Evolutionary conservation across 30 jellyfish, hydroid and myxozoan species (phyloP).

Genomic region (Hydractinia symbiolongicarpus): DNA sequence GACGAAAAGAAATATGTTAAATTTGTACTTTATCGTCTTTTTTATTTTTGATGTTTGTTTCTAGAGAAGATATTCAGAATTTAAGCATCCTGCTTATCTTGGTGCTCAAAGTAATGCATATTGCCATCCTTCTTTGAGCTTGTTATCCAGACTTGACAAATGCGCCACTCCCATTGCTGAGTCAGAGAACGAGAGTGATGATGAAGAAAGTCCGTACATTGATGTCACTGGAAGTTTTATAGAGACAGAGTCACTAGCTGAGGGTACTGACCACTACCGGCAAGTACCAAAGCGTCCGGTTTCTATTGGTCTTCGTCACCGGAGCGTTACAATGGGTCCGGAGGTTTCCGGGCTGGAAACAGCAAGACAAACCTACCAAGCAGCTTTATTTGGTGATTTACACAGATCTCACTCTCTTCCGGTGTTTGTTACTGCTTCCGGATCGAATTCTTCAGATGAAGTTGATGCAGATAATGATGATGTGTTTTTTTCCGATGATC

Average conservation of each 20-base stretch:
- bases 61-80: conserved; percentile 12
- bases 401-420: not conserved
- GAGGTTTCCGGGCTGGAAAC: not conserved
- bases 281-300: not conserved
- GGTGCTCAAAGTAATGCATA: not conserved
- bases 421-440: not conserved
- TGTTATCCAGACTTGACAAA: not conserved
- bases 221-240: not conserved
- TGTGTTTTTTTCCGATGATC: not conserved
- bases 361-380: not conserved
- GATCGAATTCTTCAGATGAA: too few relatives aligned
- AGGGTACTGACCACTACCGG: not conserved
- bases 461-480: too few relatives aligned
- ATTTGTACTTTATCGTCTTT: not conserved
- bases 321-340: not conserved
- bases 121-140: not conserved
- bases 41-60: not conserved
- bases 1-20: not conserved
- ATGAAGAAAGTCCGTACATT: conserved; percentile 28
- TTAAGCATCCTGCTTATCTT: not conserved
- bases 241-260: not conserved
- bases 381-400: not conserved
- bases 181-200: not conserved
- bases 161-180: not conserved
- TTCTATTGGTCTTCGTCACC: conserved; percentile 7